Conservation (phyloP, 2,113 vertebrate species). For the Astatoreochromis straeleni region DNA sequence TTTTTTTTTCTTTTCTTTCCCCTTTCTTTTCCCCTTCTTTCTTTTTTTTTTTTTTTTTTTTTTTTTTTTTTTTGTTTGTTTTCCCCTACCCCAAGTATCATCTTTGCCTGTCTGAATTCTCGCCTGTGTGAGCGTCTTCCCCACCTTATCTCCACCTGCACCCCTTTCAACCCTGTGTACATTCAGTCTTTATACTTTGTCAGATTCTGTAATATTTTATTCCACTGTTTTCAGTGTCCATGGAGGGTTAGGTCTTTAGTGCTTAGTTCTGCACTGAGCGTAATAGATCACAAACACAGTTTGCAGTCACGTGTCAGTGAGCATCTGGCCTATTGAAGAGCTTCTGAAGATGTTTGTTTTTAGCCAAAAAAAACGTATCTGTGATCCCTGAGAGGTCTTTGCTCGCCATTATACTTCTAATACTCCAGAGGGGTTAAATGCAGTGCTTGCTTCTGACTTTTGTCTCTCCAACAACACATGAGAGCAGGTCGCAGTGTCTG, state of each 20-base stretch:
- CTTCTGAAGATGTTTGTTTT: neutral
- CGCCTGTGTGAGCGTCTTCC: accelerated
- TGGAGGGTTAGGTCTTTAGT: neutral
- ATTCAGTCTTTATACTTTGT: neutral
- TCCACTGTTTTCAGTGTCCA: neutral
- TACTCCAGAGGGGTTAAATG: neutral
- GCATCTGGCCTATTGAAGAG: neutral
- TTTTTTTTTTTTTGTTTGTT: neutral
- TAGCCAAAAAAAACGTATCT: accelerated
- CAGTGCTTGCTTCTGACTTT: neutral
- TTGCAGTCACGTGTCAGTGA: neutral
- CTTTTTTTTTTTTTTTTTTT: too few species aligned
- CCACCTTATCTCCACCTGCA: neutral
- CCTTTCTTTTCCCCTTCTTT: too few species aligned
- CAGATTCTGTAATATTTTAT: neutral
- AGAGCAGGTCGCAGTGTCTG: neutral
- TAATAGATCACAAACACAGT: accelerated
- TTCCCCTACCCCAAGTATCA: neutral
- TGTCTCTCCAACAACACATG: neutral
- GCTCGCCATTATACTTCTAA: neutral
- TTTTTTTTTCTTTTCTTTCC: too few species aligned
- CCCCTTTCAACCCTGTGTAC: neutral
- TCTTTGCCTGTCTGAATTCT: neutral
- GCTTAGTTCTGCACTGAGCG: neutral
- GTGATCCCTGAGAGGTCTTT: neutral